Conservation (phyloP, 2,797 vertebrate genomes). For the Megalops cyprinoides region DNA sequence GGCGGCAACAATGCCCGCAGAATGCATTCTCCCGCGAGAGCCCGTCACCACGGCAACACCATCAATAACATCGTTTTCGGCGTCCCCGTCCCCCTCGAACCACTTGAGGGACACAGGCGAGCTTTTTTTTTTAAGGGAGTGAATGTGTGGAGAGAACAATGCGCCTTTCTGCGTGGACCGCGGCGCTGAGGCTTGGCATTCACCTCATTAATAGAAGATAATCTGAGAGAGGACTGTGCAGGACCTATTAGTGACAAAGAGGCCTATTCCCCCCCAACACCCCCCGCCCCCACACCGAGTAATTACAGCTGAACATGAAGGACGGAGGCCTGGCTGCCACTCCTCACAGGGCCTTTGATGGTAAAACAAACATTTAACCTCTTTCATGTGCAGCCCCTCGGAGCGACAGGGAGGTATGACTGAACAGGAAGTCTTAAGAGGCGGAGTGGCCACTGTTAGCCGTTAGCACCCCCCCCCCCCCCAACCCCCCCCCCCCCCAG, state of each 20-base stretch:
- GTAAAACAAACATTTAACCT: not conserved
- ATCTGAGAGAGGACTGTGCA: not conserved
- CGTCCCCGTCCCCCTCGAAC: conserved; percentile 26
- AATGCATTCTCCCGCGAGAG: conserved; percentile 65
- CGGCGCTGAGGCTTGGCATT: not conserved
- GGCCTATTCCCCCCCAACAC: not conserved
- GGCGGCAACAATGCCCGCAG: conserved; percentile 67
- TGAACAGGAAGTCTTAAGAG: not conserved
- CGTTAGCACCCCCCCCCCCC: not conserved
- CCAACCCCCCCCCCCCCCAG: not conserved
- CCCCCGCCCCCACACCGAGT: not conserved
- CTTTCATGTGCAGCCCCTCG: not conserved
- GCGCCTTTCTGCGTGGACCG: not conserved
- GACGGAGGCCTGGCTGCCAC: not conserved
- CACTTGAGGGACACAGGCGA: not conserved
- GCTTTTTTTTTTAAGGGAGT: not conserved
- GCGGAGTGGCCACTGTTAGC: not conserved
- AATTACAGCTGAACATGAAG: not conserved
- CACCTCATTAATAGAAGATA: not conserved
- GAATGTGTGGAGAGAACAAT: conserved; percentile 4
- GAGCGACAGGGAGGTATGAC: not conserved
- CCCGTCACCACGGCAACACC: conserved; percentile 67
- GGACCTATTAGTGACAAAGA: not conserved
- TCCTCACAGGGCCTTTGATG: not conserved
- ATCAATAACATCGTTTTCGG: conserved; percentile 71